phyloP scores from a whole-genome alignment of 1,140 invertebrate genomes.

The Drosophila miranda region DNA sequence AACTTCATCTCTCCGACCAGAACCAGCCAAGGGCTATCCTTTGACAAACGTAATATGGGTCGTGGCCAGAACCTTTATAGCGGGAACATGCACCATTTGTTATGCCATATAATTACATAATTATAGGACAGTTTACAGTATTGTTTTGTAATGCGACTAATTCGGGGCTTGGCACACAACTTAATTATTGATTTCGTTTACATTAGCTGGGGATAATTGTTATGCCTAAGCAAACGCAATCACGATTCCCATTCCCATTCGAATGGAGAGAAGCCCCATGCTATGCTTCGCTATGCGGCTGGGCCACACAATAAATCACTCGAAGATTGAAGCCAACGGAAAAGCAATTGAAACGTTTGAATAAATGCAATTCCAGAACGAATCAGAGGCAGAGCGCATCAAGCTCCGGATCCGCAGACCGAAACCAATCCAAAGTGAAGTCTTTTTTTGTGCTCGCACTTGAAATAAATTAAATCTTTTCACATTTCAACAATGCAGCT shows the following conservation, averaged over 20 bases:
- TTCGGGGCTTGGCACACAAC: constrained; percentile 37
- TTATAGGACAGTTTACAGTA: constrained; percentile 51
- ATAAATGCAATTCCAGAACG: constrained; percentile 69
- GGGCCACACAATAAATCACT: constrained; percentile 65
- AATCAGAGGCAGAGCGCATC: constrained; percentile 55
- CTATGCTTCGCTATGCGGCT: constrained; percentile 1
- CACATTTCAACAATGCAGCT: constrained; percentile 55
- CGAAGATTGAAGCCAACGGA: constrained; percentile 63
- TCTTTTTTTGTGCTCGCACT: constrained; percentile 56
- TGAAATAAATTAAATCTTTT: constrained; percentile 79
- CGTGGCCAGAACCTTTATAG: constrained; percentile 11
- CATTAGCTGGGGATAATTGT: constrained; percentile 35
- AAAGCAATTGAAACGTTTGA: constrained; percentile 76
- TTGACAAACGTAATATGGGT: constrained; percentile 6
- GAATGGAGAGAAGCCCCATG: neutral
- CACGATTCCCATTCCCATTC: constrained; percentile 27
- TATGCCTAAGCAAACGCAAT: constrained; percentile 54
- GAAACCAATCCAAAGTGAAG: constrained; percentile 36
- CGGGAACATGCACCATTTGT: constrained; percentile 17
- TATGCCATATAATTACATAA: constrained; percentile 43
- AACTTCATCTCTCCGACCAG: constrained; percentile 39
- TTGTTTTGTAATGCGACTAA: constrained; percentile 37
- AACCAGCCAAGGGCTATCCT: neutral
- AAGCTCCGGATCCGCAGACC: constrained; percentile 3
- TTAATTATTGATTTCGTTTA: constrained; percentile 67